Evolutionary conservation across 2,113 vertebrate genomes (phyloP), one percentile per base, ranked within the genome.

Genomic region (Hiodon tergisus): DNA sequence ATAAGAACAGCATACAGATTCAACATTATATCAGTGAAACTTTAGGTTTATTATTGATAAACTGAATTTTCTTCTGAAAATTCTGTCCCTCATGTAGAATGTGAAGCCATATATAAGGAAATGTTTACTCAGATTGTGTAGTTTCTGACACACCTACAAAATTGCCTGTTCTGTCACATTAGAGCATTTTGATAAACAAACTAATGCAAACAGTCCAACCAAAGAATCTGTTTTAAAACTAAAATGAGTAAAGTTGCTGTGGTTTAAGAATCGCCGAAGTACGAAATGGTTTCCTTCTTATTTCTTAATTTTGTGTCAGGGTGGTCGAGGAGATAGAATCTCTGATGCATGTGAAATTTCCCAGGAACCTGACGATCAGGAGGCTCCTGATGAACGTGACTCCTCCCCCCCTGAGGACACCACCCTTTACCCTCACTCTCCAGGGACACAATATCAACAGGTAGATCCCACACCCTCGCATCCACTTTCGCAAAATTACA

Each of bases 371-470:
- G 97, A 98, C 84, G 97, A 98, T 88, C 96, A 97, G 88, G 97
- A 99, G 87, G 95, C 94, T 77, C 94, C 96, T 51, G 97, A 98
- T 81, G 97, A 99, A 87, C 97, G 98, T 85, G 97, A 98, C 76
- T 94, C 97, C 14, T 96, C 97, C 85, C 97, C 96, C 74, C 97
- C 97, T 67, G 97, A 99, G 89, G 97, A 99, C 90, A 97, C 95
- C 5, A 95, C 96, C 54, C 88, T 98, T 73, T 99, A 98, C 86
- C 96, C 97, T 4, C 94, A 98, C 88, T 97, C 96, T 87, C 94
- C 96, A 85, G 95, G 95, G 86, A 95, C 95, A 77, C 95, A 96
- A 80, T 98, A 94, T 91, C 97, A 98, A 81, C 96, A 97, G 95
- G 96, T 98, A 92, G 85, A 5, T 10, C 3, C n/a, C 60, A 70